Evolutionary conservation across 1,140 invertebrate genomes (phyloP).

Genomic region (Pseudobourletiella spinata): DNA sequence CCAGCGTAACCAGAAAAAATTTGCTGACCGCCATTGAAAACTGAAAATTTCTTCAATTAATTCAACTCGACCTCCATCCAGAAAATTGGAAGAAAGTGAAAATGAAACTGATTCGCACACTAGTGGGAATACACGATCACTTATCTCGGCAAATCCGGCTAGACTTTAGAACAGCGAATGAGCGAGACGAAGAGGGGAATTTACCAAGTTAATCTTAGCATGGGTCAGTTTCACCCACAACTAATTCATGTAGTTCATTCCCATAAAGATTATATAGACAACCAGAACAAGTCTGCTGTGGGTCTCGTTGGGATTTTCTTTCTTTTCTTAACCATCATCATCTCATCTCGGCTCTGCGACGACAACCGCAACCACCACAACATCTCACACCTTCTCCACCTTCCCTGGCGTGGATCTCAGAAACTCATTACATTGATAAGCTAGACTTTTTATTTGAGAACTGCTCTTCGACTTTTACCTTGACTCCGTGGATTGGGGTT

Average conservation of each 20-base stretch:
- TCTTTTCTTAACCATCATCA: neutral
- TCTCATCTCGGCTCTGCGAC: neutral
- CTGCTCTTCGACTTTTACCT: no score
- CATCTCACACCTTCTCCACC: no score
- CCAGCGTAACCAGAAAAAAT: neutral
- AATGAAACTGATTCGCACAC: neutral
- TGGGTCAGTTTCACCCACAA: neutral
- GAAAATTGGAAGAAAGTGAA: neutral
- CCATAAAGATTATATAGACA: neutral
- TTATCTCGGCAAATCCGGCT: neutral
- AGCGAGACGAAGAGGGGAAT: no score
- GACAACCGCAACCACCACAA: neutral
- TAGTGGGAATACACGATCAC: neutral
- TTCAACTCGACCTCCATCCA: neutral
- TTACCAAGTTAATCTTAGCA: no score
- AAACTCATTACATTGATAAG: no score
- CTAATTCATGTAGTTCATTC: neutral
- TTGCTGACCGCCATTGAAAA: neutral
- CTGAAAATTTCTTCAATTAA: neutral
- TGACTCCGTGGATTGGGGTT: no score
- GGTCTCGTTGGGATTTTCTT: neutral
- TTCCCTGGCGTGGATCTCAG: no score
- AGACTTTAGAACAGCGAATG: no score
- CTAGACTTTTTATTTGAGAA: no score
- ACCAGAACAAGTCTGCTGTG: neutral